Evolutionary conservation across 2,797 vertebrate species (phyloP).

Genomic region (Eidolon dupreanum): DNA sequence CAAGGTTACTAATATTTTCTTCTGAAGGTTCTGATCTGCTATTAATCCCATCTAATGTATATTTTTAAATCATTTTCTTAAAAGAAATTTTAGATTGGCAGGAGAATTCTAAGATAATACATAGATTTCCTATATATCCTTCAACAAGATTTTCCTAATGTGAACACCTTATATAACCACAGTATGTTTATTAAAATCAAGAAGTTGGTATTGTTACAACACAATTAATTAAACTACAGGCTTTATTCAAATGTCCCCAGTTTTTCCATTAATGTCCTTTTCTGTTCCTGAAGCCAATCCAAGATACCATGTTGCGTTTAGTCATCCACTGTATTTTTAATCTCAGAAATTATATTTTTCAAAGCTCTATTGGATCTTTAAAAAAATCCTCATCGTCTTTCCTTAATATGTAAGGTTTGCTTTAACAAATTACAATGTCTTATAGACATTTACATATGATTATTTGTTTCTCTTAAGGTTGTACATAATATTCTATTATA

Average conservation of each 20-base stretch:
- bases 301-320: background rate
- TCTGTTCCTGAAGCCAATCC: background rate
- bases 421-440: background rate
- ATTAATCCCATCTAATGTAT: background rate
- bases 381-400: background rate
- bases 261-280: background rate
- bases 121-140: background rate
- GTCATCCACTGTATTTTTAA: background rate
- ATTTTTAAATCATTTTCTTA: background rate
- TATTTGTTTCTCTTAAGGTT: background rate
- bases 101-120: background rate
- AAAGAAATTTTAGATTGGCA: background rate
- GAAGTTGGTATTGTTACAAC: background rate
- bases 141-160: background rate
- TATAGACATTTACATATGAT: background rate
- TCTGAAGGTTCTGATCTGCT: background rate
- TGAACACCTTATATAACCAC: background rate
- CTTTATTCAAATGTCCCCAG: background rate
- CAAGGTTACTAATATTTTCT: constrained; percentile 7
- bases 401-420: background rate
- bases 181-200: background rate
- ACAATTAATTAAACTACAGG: background rate
- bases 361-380: background rate
- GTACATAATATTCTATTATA: background rate
- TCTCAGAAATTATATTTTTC: background rate